Percentiles rank a stretch among this genome's conserved stretches.
phyloP scores from a whole-genome alignment of 2,888 invertebrate species.

The Zaprionus bogoriensis region DNA sequence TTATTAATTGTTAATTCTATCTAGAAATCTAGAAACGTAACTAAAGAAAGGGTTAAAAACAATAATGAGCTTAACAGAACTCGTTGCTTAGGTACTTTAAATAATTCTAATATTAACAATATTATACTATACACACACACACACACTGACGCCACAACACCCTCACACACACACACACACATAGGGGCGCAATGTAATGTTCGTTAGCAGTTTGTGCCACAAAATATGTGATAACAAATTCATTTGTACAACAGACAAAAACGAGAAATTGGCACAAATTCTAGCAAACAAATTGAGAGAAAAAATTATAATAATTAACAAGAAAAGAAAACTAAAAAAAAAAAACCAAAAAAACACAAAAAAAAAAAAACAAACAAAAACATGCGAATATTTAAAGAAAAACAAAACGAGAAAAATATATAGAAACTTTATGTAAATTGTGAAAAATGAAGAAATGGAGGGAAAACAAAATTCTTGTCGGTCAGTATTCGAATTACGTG shows the following conservation, averaged over 20 bases:
- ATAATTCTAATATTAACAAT: slow-evolving; percentile 13
- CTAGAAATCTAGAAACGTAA: slow-evolving; percentile 34
- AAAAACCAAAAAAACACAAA: slow-evolving; percentile 29
- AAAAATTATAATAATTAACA: slow-evolving; percentile 7
- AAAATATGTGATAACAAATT: slow-evolving; percentile 74
- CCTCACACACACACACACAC: slow-evolving; percentile 32
- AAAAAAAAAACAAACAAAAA: not conserved
- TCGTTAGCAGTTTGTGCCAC: slow-evolving; percentile 71
- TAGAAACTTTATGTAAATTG: slow-evolving; percentile 27
- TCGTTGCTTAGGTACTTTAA: slow-evolving; percentile 59
- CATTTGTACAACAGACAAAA: slow-evolving; percentile 54
- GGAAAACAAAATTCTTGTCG: slow-evolving; percentile 61
- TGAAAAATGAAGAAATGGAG: slow-evolving; percentile 26
- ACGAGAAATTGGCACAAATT: slow-evolving; percentile 62
- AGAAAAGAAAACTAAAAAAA: slow-evolving; percentile 15
- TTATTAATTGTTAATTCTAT: slow-evolving; percentile 39
- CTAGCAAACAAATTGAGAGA: slow-evolving; percentile 32
- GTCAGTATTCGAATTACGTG: slow-evolving; percentile 74
- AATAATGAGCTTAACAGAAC: slow-evolving; percentile 59
- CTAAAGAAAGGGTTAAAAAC: slow-evolving; percentile 30
- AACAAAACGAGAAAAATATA: not conserved
- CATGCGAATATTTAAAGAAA: slow-evolving; percentile 54
- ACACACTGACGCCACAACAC: slow-evolving; percentile 4
- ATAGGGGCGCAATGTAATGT: slow-evolving; percentile 60
- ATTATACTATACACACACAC: slow-evolving; percentile 8